These are phyloP conservation scores for Acanthisitta chloris DNA, from an alignment of 2,113 vertebrate species.

Conservation along the genomic window DNA sequence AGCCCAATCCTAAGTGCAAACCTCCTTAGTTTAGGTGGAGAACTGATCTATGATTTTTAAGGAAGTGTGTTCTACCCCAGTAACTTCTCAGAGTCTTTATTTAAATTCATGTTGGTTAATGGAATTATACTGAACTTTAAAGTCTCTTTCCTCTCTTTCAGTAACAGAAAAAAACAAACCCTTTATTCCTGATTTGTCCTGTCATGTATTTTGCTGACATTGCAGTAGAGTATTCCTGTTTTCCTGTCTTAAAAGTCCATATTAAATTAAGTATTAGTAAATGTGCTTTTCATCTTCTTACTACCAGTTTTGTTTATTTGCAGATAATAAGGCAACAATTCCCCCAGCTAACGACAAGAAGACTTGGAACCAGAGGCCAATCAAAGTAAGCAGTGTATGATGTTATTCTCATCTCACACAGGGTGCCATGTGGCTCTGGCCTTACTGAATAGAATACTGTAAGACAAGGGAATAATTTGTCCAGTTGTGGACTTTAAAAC, in stretches of 20 bases:
- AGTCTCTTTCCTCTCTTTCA: background rate
- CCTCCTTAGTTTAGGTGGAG: background rate
- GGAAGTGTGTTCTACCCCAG: background rate
- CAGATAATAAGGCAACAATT: slow-evolving; percentile 99
- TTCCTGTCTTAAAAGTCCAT: background rate
- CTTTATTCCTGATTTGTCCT: background rate
- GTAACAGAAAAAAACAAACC: background rate
- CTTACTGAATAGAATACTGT: background rate
- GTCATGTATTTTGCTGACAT: background rate
- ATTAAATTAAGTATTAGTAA: background rate
- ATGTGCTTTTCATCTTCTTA: background rate
- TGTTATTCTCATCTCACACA: background rate
- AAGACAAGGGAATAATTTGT: background rate
- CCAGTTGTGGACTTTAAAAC: background rate
- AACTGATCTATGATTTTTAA: background rate
- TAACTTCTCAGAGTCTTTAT: background rate
- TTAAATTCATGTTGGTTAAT: background rate
- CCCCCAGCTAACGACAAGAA: slow-evolving; percentile 92
- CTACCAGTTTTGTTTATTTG: slow-evolving; percentile 59
- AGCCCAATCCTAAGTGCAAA: background rate
- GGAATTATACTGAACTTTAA: background rate
- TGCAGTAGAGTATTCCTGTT: background rate
- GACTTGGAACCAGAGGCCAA: slow-evolving; percentile 96
- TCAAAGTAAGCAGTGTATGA: slow-evolving; percentile 87
- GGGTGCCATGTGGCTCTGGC: background rate